Conservation (phyloP, 1,140 invertebrate species). For the Tetragonula clypearis region DNA sequence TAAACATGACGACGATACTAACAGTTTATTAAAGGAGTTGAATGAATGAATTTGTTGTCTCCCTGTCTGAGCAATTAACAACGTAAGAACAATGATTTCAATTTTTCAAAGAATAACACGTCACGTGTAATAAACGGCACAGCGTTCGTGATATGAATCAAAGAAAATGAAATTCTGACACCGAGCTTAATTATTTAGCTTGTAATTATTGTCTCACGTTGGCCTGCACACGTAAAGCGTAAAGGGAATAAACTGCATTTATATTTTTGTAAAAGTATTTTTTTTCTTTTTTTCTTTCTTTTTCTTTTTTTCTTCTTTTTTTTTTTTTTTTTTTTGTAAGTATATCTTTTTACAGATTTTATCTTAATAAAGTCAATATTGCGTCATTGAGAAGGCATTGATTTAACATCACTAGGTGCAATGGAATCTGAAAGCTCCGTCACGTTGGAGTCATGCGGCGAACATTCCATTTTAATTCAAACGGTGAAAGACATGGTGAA, state of each 20-base stretch:
- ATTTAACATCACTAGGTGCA: conserved; percentile 20
- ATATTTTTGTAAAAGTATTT: conserved; percentile 9
- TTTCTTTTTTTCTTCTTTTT: background rate
- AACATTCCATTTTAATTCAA: conserved; percentile 53
- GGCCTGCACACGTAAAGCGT: background rate
- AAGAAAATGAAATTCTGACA: background rate
- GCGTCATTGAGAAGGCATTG: background rate
- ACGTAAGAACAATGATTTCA: background rate
- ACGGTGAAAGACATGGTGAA: conserved; percentile 53
- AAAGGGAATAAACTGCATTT: background rate
- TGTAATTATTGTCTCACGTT: no score
- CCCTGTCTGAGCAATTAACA: background rate
- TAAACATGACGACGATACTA: conserved; percentile 20
- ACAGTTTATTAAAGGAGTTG: background rate
- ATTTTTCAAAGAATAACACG: background rate
- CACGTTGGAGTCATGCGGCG: conserved; percentile 42
- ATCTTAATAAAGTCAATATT: background rate
- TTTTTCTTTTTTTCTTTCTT: background rate
- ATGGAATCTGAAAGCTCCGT: conserved; percentile 53
- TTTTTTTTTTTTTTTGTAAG: conserved; percentile 9
- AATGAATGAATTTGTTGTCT: no score
- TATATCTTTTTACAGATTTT: background rate
- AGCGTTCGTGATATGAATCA: background rate
- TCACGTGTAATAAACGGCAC: background rate
- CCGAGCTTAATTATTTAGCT: background rate